Base-by-base conservation (phyloP, 2,113 vertebrate species). In the Atrichornis clamosus region DNA sequence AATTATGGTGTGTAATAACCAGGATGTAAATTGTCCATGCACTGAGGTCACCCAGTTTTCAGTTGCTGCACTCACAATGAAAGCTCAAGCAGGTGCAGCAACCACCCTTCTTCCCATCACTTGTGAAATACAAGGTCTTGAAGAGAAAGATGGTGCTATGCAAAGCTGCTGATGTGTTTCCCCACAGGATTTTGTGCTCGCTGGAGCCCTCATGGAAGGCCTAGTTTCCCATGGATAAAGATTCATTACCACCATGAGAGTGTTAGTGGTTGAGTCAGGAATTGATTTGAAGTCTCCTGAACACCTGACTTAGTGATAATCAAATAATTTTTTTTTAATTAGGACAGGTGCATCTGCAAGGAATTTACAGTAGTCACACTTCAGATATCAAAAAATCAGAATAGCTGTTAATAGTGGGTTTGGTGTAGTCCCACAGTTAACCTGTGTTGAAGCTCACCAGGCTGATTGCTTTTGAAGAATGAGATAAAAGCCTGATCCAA, bases 61-160 rank as follows among this genome's bases (percentile, higher is more conserved):
- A 24, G 20, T 46, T 69, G 9, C 2, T 0, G 0, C 37, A 21
- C 14, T 59, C 15, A 0, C 32, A 81, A 21, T 1, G 5, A 15
- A 23, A 67, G 7, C 42, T 52, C 55, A 20, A 10, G 30, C 74
- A 68, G 42, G 37, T 87, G 32, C 21, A 62, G 85, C 1, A 4
- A 4, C 35, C 58, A 4, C 37, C 11, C 33, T 15, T 62, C n/a
- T 75, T 70, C 26, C 35, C 55, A 21, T 49, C 15, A 6, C 30
- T 21, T 72, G 30, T 35, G 58, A 39, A 91, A 10, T 41, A 12
- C 20, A 10, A 15, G 10, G 5, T 44, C 32, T 78, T 35, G 42
- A 76, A 55, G 69, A 58, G 65, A 49, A 53, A 58, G 47, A 26
- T 28, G 26, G 13, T 53, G 68, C 59, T 84, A 1, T 46, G 15